These are phyloP conservation scores for Cephus pygmeus DNA, from an alignment of 2,888 invertebrate genomes.

Conservation along the genomic window DNA sequence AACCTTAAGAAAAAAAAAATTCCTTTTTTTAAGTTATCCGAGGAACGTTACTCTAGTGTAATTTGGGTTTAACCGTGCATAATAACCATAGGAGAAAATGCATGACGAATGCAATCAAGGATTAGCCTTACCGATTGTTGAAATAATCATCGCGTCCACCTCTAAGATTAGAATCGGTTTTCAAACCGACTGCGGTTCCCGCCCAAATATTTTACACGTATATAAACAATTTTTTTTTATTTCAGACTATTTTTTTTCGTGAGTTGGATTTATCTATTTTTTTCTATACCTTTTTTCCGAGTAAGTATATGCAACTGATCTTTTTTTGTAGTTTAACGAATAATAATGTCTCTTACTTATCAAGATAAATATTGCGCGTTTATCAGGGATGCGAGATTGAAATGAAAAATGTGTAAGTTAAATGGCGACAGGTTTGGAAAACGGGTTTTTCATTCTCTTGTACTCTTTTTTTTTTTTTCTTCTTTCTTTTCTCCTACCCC, in stretches of 20 bases:
- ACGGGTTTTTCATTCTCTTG: background rate
- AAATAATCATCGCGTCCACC: background rate
- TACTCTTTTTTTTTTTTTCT: background rate
- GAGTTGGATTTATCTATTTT: background rate
- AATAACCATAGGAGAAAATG: background rate
- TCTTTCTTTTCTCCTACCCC: background rate
- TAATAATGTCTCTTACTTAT: background rate
- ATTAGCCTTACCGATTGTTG: background rate
- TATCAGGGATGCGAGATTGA: background rate
- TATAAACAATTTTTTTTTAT: background rate
- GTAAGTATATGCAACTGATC: background rate
- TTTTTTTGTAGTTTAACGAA: background rate
- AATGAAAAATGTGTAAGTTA: background rate
- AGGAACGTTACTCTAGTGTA: background rate
- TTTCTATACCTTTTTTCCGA: background rate
- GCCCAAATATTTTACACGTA: background rate
- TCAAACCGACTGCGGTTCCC: background rate
- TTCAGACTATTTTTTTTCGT: background rate
- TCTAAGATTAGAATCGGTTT: background rate
- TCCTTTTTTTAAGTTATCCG: too few species aligned
- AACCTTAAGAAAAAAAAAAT: background rate
- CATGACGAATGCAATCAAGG: background rate
- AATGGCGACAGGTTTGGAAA: background rate
- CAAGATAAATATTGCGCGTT: background rate
- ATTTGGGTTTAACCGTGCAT: background rate